phyloP scores from a whole-genome alignment of 2,113 vertebrate genomes.

The Bombycilla garrulus region DNA sequence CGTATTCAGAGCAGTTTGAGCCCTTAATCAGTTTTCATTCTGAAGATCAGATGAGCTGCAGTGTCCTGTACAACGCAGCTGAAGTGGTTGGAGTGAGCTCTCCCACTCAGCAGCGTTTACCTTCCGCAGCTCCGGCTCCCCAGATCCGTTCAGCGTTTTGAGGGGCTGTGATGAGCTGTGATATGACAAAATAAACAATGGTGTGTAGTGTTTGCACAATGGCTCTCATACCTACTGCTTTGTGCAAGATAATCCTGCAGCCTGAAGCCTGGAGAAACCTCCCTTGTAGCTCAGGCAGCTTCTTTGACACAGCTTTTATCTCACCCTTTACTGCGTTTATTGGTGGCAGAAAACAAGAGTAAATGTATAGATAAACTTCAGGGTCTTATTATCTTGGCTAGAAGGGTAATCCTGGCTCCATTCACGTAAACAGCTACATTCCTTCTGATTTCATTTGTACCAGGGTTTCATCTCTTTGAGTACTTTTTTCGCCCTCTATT shows the following conservation, averaged over 20 bases:
- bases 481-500: not conserved
- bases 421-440: conserved; percentile 59
- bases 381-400: conserved; percentile 20
- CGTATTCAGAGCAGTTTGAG: not conserved
- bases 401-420: conserved; percentile 22
- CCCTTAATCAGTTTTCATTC: not conserved
- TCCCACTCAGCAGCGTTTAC: not conserved
- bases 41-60: not conserved
- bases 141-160: not conserved
- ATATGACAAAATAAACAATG: conserved; percentile 35
- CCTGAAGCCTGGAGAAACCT: conserved; percentile 2
- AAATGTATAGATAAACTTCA: conserved; percentile 56
- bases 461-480: not conserved
- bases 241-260: not conserved
- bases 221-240: not conserved
- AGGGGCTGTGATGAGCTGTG: conserved; percentile 35
- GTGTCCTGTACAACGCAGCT: not conserved
- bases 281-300: conserved; percentile 24
- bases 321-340: conserved; percentile 39
- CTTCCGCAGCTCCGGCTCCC: not conserved
- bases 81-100: not conserved
- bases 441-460: conserved; percentile 44
- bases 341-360: conserved; percentile 64
- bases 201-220: conserved; percentile 5
- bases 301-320: conserved; percentile 44